These are phyloP conservation scores for Drosophila nigrodunni DNA, from an alignment of 1,140 invertebrate genomes.

Conservation along the genomic window DNA sequence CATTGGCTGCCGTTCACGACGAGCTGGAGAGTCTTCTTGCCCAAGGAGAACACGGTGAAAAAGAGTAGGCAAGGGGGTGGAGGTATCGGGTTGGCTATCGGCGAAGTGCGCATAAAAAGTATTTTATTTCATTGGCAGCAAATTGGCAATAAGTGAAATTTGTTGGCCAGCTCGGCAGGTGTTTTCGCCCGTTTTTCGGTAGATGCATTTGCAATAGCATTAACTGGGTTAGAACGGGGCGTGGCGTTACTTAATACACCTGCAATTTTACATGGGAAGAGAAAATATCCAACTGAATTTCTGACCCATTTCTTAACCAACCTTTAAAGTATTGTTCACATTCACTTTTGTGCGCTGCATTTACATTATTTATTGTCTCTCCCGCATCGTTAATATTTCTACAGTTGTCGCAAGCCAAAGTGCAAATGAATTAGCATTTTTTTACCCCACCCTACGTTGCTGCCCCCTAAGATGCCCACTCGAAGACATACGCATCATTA, in stretches of 20 bases:
- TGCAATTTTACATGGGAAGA: neutral
- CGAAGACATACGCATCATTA: conserved; percentile 68
- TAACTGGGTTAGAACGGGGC: conserved; percentile 59
- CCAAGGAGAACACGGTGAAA: neutral
- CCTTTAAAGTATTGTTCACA: conserved; percentile 29
- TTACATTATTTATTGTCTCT: conserved; percentile 48
- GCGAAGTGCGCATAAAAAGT: conserved; percentile 61
- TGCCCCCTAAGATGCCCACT: no score
- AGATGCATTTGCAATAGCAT: conserved; percentile 34
- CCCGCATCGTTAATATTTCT: conserved; percentile 45
- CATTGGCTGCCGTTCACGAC: conserved; percentile 50
- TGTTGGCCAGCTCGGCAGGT: conserved; percentile 74
- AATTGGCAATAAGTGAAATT: conserved; percentile 83
- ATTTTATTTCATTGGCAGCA: conserved; percentile 81
- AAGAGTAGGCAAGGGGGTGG: neutral
- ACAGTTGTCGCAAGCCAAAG: conserved; percentile 53
- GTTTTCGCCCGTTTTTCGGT: conserved; percentile 42
- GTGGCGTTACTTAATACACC: conserved; percentile 51
- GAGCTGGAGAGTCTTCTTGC: neutral
- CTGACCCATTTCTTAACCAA: conserved; percentile 49
- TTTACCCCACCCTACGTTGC: neutral
- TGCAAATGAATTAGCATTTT: conserved; percentile 80
- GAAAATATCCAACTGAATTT: neutral
- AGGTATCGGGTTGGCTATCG: conserved; percentile 59
- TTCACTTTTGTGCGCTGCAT: conserved; percentile 45